Base-by-base conservation (phyloP, 2,888 invertebrate genomes). In the Osedax fenrisi region DNA sequence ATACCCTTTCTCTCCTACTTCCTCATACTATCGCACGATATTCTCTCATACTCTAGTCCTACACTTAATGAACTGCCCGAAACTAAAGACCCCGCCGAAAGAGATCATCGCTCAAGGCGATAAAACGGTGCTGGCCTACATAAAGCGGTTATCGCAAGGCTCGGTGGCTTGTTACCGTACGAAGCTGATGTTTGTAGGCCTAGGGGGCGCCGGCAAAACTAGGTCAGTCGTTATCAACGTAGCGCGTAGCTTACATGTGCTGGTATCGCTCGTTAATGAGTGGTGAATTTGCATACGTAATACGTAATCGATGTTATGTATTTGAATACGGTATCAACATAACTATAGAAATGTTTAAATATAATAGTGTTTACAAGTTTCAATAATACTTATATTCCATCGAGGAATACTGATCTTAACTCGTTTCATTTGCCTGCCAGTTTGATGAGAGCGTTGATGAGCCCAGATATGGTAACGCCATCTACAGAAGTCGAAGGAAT, bases 171-270 rank as follows among this genome's bases (percentile, higher is more conserved):
- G 84, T 76, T 81, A 81, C 75, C 76, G 84, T 72, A 84, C 84
- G 21, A 84, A 84, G 76, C 80, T 84, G 17, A 84, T 84, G 84
- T 78, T 84, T 77, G 84, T 84, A 0, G 84, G 84, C 17, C 80
- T 84, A 2, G 84, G 84, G n/a, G 84, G 84, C 21, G 84, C 83
- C n/a, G 84, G 84, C 2, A 84, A 84, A 78, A 84, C 84, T 59
- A 83, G 82, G 82, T 83, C 76, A 2, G 27, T 61, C 26, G 27
- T 23, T 1, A 0, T 10, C 0, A n/a, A 17, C 13, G 22, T 26
- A 17, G 10, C 22, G 21, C 1, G 22, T 23, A n/a, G 64, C 13
- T 13, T 56, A n/a, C n/a, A n/a, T n/a, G n/a, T n/a, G n/a, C n/a
- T n/a, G n/a, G n/a, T n/a, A n/a, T n/a, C n/a, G n/a, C n/a, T n/a